Percentiles rank a stretch among this genome's conserved stretches.
These are phyloP conservation scores for Drosophila atripex DNA, from an alignment of 2,888 invertebrate genomes.

Conservation along the genomic window DNA sequence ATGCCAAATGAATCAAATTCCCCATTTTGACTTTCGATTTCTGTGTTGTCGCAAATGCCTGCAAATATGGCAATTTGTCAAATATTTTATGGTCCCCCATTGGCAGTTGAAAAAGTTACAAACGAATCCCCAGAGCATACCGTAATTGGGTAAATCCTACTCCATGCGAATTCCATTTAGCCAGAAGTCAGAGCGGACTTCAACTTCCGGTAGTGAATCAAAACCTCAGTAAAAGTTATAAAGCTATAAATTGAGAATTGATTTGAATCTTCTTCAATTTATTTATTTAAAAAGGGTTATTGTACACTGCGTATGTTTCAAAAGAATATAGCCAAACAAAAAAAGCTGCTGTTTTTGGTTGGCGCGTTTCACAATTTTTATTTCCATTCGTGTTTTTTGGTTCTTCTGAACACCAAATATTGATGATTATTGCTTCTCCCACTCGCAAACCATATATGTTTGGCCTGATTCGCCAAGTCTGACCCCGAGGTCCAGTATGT, in stretches of 20 bases:
- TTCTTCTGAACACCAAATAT: no score
- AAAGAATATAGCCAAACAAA: background rate
- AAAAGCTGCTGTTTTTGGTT: constrained; percentile 1
- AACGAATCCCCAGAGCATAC: constrained; percentile 19
- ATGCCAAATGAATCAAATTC: constrained; percentile 51
- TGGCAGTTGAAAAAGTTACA: constrained; percentile 21
- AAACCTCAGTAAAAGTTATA: background rate
- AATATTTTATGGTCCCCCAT: constrained; percentile 16
- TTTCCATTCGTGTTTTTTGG: no score
- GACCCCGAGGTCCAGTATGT: no score
- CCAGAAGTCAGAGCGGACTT: background rate
- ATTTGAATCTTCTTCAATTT: background rate
- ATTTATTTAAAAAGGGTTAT: background rate
- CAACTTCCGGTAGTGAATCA: background rate
- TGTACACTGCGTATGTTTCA: no score
- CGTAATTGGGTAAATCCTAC: constrained; percentile 24
- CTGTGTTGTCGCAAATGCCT: constrained; percentile 5
- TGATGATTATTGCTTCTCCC: no score
- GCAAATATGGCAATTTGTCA: constrained; percentile 47
- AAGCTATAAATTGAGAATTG: background rate
- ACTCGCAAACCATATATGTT: no score
- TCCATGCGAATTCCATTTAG: background rate
- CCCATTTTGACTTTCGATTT: constrained; percentile 24
- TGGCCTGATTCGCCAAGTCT: no score
- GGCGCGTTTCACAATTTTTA: background rate